phyloP scores from a whole-genome alignment of 2,888 invertebrate genomes.

The Oegoconia quadripuncta region DNA sequence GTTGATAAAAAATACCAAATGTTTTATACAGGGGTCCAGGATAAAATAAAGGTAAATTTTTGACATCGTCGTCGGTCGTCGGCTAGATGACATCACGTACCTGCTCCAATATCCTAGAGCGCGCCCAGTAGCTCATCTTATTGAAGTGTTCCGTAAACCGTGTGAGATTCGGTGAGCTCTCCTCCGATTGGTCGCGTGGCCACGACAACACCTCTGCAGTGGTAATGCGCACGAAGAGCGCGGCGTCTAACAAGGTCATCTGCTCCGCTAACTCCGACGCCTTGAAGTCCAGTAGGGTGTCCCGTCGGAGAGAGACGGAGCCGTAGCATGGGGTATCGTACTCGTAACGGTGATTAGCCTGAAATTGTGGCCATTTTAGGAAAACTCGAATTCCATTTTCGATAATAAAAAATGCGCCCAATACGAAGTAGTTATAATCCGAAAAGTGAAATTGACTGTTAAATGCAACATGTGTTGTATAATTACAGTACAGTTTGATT shows the following conservation, averaged over 20 bases:
- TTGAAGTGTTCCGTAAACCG: conserved; percentile 99
- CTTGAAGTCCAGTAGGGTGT: conserved; percentile 93
- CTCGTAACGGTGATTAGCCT: conserved; percentile 65
- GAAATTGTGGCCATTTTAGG: conserved; percentile 4
- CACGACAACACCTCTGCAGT: conserved; percentile 98
- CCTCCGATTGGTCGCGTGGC: conserved; percentile 98
- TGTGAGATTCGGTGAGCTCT: conserved; percentile 96
- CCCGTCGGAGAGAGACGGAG: conserved; percentile 64
- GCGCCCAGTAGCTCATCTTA: conserved; percentile 99
- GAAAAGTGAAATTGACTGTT: not conserved
- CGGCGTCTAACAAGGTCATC: conserved; percentile 97
- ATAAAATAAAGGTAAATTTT: no score
- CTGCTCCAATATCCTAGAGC: conserved; percentile 94
- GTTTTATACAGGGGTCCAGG: no score
- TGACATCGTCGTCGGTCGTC: no score
- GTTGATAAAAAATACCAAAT: no score
- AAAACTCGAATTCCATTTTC: not conserved
- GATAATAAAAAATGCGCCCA: not conserved
- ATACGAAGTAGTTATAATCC: not conserved
- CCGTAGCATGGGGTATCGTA: conserved; percentile 66
- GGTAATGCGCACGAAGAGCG: conserved; percentile 97
- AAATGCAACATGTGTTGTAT: no score
- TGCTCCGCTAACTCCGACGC: conserved; percentile 97
- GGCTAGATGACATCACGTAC: conserved; percentile 29
- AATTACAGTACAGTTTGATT: no score